Evolutionary conservation across 1,140 invertebrate genomes (phyloP).

Genomic region (Piezodorus guildinii): DNA sequence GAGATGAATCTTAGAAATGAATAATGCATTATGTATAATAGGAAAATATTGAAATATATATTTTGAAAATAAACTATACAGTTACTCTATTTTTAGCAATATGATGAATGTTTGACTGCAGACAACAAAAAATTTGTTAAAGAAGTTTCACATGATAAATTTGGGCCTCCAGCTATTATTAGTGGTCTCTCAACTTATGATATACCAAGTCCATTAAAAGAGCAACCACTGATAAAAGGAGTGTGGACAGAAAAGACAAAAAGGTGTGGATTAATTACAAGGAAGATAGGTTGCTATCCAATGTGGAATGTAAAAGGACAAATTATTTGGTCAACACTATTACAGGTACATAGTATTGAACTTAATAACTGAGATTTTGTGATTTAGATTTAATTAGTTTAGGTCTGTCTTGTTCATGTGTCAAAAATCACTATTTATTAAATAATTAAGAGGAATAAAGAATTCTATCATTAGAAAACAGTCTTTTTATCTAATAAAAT

Average conservation of each 20-base stretch:
- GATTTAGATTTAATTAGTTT: no score
- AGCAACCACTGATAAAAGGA: conserved; percentile 39
- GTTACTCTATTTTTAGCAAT: conserved; percentile 37
- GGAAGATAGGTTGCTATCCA: conserved; percentile 87
- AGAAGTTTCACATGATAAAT: conserved; percentile 59
- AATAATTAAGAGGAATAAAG: no score
- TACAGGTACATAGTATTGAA: conserved; percentile 60
- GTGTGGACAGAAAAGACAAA: conserved; percentile 51
- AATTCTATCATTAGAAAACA: no score
- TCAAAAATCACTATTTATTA: no score
- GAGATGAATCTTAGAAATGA: no score
- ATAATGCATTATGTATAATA: no score
- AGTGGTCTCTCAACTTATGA: conserved; percentile 35
- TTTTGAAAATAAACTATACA: no score
- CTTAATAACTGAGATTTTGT: neutral
- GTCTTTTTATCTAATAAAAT: no score
- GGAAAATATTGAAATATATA: no score
- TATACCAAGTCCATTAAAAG: conserved; percentile 42
- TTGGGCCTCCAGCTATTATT: conserved; percentile 37
- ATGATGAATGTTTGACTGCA: conserved; percentile 55
- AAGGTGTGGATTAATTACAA: conserved; percentile 75
- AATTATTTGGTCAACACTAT: conserved; percentile 61
- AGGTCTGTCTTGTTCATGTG: no score
- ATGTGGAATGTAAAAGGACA: conserved; percentile 83
- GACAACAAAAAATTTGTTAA: conserved; percentile 75